Evolutionary conservation across 2,888 invertebrate genomes (phyloP), one percentile per base, ranked within the genome.

Genomic region (Chrysotoxum bicinctum): DNA sequence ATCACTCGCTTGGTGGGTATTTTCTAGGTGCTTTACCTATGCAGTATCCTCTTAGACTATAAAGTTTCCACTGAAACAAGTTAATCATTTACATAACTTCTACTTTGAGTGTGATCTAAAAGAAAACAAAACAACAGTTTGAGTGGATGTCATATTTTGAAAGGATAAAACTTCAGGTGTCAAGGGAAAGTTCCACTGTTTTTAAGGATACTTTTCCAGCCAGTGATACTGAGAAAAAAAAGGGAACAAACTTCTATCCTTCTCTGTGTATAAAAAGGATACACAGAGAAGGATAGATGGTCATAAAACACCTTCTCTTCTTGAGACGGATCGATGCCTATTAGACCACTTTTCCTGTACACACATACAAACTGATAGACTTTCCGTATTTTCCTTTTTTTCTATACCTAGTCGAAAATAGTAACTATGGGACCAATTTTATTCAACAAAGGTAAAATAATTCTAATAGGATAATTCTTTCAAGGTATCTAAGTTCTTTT

Each of bases 301-400:
- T 35, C 56, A 19, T 56, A 35, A 56, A 56, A 56, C 32, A 35
- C 56, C 32, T 56, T 56, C 12, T 19, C 56, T 10, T 43, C 40
- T 23, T 14, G 14, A 52, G 3, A 7, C 14, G 14, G 26, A 26
- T 52, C 50, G 50, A 52, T 52, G 8, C 14, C 26, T 52, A 52
- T 26, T 50, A 8, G 8, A 43, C 0, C 8, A 45, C 8, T 40
- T 43, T 16, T 43, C 43, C 9, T 16, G 8, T 3, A 16, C 3
- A 2, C 9, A 37, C 43, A 43, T 43, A 5, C 16, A 45, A 45
- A 10, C 21, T 23, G 14, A 50, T n/a, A 6, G 1, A 12, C 3
- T 26, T 12, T 50, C 50, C n/a, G 2, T 23, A 3, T 50, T 48
- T 12, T 48, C 7, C 21, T 19, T 45, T 45, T 45, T 23, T 26